phyloP scores from a whole-genome alignment of 2,797 vertebrate species.

The Scyliorhinus canicula region DNA sequence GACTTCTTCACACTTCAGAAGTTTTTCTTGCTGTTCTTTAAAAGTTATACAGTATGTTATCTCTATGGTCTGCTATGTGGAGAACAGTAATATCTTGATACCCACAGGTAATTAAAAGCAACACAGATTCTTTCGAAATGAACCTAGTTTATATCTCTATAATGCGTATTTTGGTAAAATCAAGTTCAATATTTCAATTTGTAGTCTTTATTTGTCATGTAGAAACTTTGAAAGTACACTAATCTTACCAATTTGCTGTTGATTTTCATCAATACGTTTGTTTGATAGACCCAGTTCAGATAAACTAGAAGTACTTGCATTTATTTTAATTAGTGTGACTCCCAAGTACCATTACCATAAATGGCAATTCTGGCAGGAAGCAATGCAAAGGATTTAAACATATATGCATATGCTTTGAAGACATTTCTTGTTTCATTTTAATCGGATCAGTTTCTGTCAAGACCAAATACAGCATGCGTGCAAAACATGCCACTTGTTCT shows the following conservation, averaged over 20 bases:
- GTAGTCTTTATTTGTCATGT: not conserved
- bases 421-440: slow-evolving; percentile 13
- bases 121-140: not conserved
- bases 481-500: not conserved
- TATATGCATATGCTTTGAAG: not conserved
- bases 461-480: not conserved
- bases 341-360: not conserved
- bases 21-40: not conserved
- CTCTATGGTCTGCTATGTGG: not conserved
- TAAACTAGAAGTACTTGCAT: not conserved
- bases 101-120: not conserved
- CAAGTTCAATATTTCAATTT: not conserved
- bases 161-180: not conserved
- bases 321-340: slow-evolving; percentile 20
- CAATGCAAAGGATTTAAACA: not conserved
- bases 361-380: not conserved
- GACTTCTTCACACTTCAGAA: not conserved
- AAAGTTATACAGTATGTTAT: slow-evolving; percentile 8
- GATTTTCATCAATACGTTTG: not conserved
- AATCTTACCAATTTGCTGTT: not conserved
- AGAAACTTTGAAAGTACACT: not conserved
- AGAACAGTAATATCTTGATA: not conserved
- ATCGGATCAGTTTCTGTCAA: not conserved
- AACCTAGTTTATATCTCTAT: not conserved
- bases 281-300: not conserved